phyloP scores from a whole-genome alignment of 2,113 vertebrate species.

The Phaethornis superciliosus region DNA sequence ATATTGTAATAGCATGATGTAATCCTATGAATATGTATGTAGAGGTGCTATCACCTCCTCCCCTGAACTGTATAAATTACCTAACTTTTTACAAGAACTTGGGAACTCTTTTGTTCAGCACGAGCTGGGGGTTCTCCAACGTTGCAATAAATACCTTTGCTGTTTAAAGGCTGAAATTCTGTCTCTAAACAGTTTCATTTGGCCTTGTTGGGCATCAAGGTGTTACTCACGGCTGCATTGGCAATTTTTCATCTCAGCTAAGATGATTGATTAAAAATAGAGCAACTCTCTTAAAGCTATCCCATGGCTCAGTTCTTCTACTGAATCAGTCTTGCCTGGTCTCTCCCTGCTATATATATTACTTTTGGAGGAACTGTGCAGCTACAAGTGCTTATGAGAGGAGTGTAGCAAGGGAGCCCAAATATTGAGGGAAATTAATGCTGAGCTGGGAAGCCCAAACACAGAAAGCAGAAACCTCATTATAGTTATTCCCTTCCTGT shows the following conservation, averaged over 20 bases:
- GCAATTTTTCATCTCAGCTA: not conserved
- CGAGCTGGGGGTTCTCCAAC: no score
- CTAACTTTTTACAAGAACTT: no score
- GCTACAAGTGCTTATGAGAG: fast-evolving
- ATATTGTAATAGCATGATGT: no score
- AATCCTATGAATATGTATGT: no score
- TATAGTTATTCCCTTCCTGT: not conserved
- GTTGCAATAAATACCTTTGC: no score
- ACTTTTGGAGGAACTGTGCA: not conserved
- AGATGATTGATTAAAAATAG: not conserved
- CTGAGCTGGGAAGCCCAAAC: not conserved
- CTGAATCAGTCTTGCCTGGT: not conserved
- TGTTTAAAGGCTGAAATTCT: no score
- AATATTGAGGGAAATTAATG: not conserved
- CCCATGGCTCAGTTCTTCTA: not conserved
- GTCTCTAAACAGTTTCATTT: no score
- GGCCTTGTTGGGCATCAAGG: no score
- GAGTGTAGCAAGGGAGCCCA: not conserved
- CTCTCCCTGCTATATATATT: not conserved
- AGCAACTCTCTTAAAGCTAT: not conserved
- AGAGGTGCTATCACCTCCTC: no score
- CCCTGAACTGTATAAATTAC: no score
- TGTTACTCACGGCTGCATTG: not conserved
- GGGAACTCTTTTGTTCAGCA: no score
- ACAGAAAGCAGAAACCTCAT: not conserved